These are phyloP conservation scores for Chrysolina oricalcia DNA, from an alignment of 2,888 invertebrate genomes.

Conservation along the genomic window DNA sequence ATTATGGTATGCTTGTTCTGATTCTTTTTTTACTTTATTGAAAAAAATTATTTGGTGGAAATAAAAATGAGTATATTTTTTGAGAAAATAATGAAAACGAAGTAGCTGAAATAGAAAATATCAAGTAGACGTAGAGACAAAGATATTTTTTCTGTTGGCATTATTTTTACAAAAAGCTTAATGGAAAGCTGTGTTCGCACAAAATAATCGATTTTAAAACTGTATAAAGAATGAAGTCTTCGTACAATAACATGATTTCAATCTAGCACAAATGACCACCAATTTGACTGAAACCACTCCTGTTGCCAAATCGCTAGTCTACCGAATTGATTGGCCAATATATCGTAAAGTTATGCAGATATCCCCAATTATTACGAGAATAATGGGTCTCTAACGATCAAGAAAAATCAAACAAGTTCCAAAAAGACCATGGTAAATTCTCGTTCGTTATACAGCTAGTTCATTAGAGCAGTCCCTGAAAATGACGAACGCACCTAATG, in stretches of 20 bases:
- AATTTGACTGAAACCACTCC: neutral
- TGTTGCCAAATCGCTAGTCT: neutral
- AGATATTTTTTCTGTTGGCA: too few relatives aligned
- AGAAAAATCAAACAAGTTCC: neutral
- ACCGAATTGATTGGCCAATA: neutral
- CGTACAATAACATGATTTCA: neutral
- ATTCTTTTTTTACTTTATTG: too few relatives aligned
- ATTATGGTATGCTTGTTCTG: too few relatives aligned
- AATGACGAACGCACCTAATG: conserved; percentile 3
- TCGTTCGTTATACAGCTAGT: conserved; percentile 3
- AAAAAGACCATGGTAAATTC: conserved; percentile 3
- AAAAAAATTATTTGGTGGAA: too few relatives aligned
- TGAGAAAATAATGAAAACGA: too few relatives aligned
- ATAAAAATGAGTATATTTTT: too few relatives aligned
- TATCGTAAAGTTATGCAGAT: conserved; percentile 14
- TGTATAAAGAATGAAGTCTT: too few relatives aligned
- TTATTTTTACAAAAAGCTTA: too few relatives aligned
- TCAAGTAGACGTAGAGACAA: too few relatives aligned
- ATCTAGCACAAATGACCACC: neutral
- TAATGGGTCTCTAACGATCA: conserved; percentile 6
- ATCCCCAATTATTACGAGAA: neutral
- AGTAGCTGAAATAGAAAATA: too few relatives aligned
- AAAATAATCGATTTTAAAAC: too few relatives aligned
- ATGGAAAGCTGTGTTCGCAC: too few relatives aligned
- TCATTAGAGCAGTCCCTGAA: conserved; percentile 1